These are phyloP conservation scores for Heteractis magnifica DNA, from an alignment of 92 coral and sea anemone genomes.

Conservation along the genomic window DNA sequence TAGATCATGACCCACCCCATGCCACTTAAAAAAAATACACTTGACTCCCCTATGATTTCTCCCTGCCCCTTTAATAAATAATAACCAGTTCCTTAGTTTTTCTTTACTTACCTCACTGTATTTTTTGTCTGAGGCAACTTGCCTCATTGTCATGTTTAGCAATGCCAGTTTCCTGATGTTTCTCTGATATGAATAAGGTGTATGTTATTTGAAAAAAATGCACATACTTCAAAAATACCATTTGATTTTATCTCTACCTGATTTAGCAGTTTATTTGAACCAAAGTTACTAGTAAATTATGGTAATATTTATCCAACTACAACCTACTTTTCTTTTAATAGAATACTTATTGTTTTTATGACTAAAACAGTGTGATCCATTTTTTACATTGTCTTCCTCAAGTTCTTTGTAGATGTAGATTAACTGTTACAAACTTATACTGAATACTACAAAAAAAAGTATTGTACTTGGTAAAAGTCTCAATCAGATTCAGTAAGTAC, in stretches of 20 bases:
- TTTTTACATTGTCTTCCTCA: background rate
- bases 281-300: background rate
- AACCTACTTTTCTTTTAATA: too few species aligned
- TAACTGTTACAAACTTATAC: background rate
- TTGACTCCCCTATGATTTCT: too few species aligned
- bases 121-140: too few species aligned
- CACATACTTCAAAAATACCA: background rate
- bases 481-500: background rate
- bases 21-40: too few species aligned
- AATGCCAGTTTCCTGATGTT: too few species aligned
- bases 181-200: too few species aligned
- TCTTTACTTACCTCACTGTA: too few species aligned
- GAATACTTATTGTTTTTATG: background rate
- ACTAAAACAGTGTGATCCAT: background rate
- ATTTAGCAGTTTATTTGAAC: background rate
- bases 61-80: too few species aligned
- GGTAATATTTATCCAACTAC: too few species aligned
- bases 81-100: too few species aligned
- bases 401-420: background rate
- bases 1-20: too few species aligned
- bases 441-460: background rate
- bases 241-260: background rate
- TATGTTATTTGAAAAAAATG: background rate
- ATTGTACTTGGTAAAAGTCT: background rate
- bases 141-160: too few species aligned